Percentiles rank a stretch among this genome's conserved stretches.
Evolutionary conservation across 1,140 invertebrate species (phyloP).

Genomic region (Brachionus rubens): DNA sequence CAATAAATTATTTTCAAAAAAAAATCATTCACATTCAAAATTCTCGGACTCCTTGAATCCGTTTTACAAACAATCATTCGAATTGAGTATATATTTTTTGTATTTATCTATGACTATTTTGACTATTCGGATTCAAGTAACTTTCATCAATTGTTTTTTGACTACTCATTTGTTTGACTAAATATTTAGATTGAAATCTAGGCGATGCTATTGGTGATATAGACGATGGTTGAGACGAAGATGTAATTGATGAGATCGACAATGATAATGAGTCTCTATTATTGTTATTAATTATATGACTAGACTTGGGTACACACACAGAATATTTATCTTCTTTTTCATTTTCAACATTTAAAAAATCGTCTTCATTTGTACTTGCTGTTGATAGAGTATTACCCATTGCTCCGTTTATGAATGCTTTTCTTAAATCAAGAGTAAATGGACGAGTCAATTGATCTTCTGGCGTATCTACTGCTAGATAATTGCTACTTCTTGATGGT

Average conservation of each 20-base stretch:
- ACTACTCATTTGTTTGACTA: constrained; percentile 5
- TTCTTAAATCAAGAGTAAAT: neutral
- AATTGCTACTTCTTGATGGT: neutral
- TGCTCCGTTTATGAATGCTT: neutral
- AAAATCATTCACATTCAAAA: too few relatives aligned
- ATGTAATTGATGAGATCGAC: neutral
- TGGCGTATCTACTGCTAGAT: neutral
- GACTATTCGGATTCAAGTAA: neutral
- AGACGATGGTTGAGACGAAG: neutral
- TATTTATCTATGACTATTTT: too few relatives aligned
- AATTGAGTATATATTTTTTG: too few relatives aligned
- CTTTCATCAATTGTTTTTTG: constrained; percentile 22
- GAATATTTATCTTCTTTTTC: neutral
- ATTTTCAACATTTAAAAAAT: neutral
- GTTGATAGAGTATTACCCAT: neutral
- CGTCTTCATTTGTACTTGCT: constrained; percentile 9
- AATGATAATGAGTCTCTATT: constrained; percentile 3
- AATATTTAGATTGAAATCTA: neutral
- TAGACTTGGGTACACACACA: neutral
- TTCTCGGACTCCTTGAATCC: too few relatives aligned
- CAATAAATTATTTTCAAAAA: too few relatives aligned
- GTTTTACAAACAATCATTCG: too few relatives aligned
- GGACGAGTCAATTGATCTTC: constrained; percentile 1
- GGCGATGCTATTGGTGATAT: constrained; percentile 10
- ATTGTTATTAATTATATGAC: too few relatives aligned